Base-by-base conservation (phyloP, 2,113 vertebrate genomes). In the Butorides virescens region DNA sequence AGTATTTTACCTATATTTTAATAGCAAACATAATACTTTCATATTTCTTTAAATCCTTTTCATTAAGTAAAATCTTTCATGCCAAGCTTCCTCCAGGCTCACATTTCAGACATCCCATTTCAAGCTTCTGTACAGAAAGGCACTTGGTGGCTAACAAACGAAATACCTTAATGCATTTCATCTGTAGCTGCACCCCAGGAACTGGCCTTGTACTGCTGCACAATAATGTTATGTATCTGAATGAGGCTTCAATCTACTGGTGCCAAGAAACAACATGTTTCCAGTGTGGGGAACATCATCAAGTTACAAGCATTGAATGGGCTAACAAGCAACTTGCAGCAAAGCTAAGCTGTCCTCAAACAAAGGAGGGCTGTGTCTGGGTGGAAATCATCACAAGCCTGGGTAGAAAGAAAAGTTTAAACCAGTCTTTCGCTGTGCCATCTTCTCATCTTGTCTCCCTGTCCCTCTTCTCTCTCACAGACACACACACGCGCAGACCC, bases 121-220 rank as follows among this genome's bases (percentile, higher is more conserved):
- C 76, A 92, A 78, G 83, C 82, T 97, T 97, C 95, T 98, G 93
- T 93, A 85, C 55, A 47, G 65, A 36, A 87, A 97, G 56, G 74
- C 46, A 93, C 92, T 95, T 29, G 9, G 61, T 94, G 94, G 77
- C 91, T 97, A 95, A 97, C 95, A 97, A 96, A 97, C 49, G 42
- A 98, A 97, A 97, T 90, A 94, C 80, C 88, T 98, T 95, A 96
- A 98, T 96, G 77, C 26, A 67, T 37, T 93, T 97, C 93, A 81
- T 97, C 93, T 97, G 94, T 91, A 90, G 78, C 59, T 88, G 95
- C 39, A 79, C 65, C 61, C 39, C 63, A 37, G 90, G 61, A 97
- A 52, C 37, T 20, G 46, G 62, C n/a, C 70, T 86, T 77, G 67
- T 27, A 9, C 11, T 59, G 66, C 58, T 17, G 46, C 89, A 84